Conservation (phyloP, 2,888 invertebrate species). For the Rhabditoides inermis region DNA sequence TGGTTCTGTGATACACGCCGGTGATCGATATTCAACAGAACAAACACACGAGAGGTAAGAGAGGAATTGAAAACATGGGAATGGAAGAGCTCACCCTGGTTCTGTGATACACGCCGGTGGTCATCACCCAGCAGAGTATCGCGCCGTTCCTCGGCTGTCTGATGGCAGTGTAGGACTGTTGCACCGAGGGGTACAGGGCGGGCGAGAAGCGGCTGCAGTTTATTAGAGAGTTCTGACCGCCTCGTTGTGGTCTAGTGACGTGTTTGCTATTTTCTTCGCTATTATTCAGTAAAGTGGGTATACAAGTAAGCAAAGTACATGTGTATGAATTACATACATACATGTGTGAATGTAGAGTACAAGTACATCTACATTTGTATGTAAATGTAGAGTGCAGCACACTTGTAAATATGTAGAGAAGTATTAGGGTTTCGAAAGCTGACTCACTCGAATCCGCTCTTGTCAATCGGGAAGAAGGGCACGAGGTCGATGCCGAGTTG, state of each 20-base stretch:
- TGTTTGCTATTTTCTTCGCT: too few species aligned
- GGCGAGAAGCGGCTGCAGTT: too few species aligned
- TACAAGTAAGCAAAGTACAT: neutral
- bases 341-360: too few species aligned
- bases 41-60: too few species aligned
- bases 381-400: too few species aligned
- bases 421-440: neutral
- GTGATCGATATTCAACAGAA: too few species aligned
- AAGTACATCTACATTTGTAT: too few species aligned
- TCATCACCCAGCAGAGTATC: conserved; percentile 33
- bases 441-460: conserved; percentile 29
- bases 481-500: conserved; percentile 29
- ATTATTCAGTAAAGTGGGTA: too few species aligned
- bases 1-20: conserved; percentile 22
- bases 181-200: too few species aligned
- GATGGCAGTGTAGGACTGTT: conserved; percentile 18
- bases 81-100: conserved; percentile 14
- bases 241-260: too few species aligned
- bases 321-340: neutral
- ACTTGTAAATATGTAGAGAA: neutral
- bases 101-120: conserved; percentile 26
- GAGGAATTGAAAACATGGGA: too few species aligned
- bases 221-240: too few species aligned
- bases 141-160: conserved; percentile 20
- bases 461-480: conserved; percentile 27